Evolutionary conservation across 2,113 vertebrate genomes (phyloP), one percentile per base, ranked within the genome.

Genomic region (Nesoenas mayeri): DNA sequence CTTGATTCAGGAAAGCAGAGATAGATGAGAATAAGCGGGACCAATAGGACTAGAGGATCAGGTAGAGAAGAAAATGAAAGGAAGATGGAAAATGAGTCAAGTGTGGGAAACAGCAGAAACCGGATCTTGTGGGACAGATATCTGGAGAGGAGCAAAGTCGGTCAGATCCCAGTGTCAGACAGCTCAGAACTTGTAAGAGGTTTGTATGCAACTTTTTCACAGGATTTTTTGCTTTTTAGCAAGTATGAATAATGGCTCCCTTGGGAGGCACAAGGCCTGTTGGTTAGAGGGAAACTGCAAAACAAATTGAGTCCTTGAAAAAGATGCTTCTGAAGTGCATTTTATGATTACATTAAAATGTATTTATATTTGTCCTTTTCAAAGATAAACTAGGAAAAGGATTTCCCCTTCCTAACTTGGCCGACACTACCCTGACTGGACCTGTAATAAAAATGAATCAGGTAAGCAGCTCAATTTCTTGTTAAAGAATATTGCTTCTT

Each of bases 311-410:
- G 15, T 89, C 34, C 28, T 89, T 85, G 26, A 79, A 54, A 69
- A 86, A 82, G 38, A 77, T 64, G 56, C 31, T 70, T 88, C 72
- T 85, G 47, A 92, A 91, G 7, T 73, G 9, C 38, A 72, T 91
- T 91, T 85, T 85, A 14, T 88, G 82, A 58, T 89, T 85, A 60
- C 19, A 56, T 57, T 60, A 25, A 82, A 64, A 88, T 88, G 6
- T 62, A 67, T 91, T 90, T 94, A 11, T 85, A 56, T 91, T 91
- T 78, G 42, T 97, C 65, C 73, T 24, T 90, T 92, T 91, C 58
- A 26, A 81, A 98, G 96, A 96, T 93, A 96, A 95, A 94, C 34
- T 98, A 75, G 92, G 95, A 81, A 97, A 94, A 94, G 97, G 94
- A 89, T 95, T 98, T 93, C 92, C 93, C 58, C 92, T 98, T 81